phyloP scores from a whole-genome alignment of 2,797 vertebrate genomes.

The Heliangelus exortis region DNA sequence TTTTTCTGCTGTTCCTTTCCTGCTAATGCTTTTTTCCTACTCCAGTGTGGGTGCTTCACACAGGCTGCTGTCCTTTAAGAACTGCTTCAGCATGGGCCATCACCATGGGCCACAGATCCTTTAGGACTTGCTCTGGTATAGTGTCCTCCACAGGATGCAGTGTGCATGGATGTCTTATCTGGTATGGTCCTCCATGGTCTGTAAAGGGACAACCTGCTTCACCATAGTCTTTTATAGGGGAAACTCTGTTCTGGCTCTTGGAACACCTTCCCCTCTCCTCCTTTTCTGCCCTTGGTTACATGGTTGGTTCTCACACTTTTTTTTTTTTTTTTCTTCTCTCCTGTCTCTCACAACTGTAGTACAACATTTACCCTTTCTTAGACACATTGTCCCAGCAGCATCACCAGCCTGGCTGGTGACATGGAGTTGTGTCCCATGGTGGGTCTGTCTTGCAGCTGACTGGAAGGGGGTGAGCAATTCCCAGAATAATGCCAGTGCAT shows the following conservation, averaged over 20 bases:
- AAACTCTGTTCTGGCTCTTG: not conserved
- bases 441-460: not conserved
- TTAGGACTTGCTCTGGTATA: not conserved
- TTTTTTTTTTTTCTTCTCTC: not conserved
- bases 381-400: too few species aligned
- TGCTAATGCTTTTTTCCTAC: not conserved
- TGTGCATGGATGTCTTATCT: not conserved
- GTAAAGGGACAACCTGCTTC: not conserved
- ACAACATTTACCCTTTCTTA: not conserved
- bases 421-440: not conserved
- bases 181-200: accelerated
- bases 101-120: not conserved
- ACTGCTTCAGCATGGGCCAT: not conserved
- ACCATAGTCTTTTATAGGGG: not conserved
- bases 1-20: not conserved
- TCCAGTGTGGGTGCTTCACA: not conserved
- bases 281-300: not conserved
- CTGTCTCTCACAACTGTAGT: not conserved
- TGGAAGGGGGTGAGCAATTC: not conserved
- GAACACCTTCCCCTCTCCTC: accelerated
- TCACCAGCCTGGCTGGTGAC: not conserved
- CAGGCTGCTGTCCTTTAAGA: not conserved
- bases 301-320: not conserved
- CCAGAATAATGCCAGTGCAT: not conserved
- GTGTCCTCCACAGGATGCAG: not conserved